Conservation (phyloP, 2,113 vertebrate genomes). For the Saccopteryx bilineata region DNA sequence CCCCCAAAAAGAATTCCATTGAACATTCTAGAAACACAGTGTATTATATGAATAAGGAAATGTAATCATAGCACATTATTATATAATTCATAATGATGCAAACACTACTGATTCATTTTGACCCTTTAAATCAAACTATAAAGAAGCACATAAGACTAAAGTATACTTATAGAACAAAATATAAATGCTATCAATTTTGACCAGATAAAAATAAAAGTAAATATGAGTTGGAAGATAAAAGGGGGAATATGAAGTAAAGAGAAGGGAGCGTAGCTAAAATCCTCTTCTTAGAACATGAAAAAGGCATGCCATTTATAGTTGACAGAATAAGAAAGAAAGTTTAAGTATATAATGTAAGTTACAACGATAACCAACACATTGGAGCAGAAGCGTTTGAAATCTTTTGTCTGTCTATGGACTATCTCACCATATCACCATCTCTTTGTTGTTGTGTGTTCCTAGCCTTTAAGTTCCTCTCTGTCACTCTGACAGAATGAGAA, state of each 20-base stretch:
- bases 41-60: neutral
- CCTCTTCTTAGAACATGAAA: neutral
- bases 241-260: neutral
- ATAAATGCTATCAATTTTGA: neutral
- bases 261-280: neutral
- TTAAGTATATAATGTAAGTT: neutral
- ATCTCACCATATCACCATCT: neutral
- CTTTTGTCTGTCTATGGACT: neutral
- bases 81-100: neutral
- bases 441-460: conserved; percentile 19
- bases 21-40: neutral
- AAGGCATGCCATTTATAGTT: neutral
- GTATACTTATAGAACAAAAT: conserved; percentile 2
- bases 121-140: conserved; percentile 25
- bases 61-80: neutral
- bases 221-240: neutral
- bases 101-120: neutral
- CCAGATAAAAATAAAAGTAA: neutral
- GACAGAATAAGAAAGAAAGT: conserved; percentile 38
- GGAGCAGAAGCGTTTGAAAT: neutral
- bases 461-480: neutral
- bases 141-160: neutral
- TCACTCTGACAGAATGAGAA: neutral
- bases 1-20: neutral
- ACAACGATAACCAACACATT: neutral